Percentiles rank a stretch among this genome's conserved stretches.
Evolutionary conservation across 53 echinoderm and acorn worm species (phyloP).

Genomic region (Hippasteria phrygiana): DNA sequence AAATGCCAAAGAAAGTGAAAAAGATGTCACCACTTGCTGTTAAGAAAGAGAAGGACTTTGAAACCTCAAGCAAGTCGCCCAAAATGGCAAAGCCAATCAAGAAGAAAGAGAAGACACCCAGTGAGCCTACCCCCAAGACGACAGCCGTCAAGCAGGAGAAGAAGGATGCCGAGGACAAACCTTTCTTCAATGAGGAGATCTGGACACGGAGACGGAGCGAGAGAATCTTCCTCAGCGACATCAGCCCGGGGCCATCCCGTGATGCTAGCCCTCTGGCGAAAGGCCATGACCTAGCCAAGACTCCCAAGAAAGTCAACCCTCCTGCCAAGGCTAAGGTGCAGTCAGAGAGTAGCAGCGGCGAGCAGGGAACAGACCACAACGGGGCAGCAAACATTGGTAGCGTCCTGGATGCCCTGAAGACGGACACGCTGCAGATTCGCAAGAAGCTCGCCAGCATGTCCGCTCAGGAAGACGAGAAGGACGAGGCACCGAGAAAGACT

Average conservation of each 20-base stretch:
- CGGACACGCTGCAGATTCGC: constrained; percentile 92
- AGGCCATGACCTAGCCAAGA: constrained; percentile 48
- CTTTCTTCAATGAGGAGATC: constrained; percentile 82
- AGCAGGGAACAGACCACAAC: constrained; percentile 41
- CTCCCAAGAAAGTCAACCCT: constrained; percentile 24
- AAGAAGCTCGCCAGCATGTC: constrained; percentile 89
- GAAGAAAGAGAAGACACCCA: constrained; percentile 66
- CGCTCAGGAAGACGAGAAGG: constrained; percentile 77
- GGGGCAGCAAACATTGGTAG: constrained; percentile 80
- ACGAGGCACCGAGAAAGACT: constrained; percentile 62
- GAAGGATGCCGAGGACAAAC: constrained; percentile 27
- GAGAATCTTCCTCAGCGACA: constrained; percentile 95
- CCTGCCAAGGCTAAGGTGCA: constrained; percentile 28
- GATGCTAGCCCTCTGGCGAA: constrained; percentile 88
- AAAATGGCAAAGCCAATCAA: constrained; percentile 59
- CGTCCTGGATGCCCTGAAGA: constrained; percentile 94
- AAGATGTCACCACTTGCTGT: neutral
- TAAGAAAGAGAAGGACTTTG: constrained; percentile 72
- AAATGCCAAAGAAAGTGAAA: constrained; percentile 36
- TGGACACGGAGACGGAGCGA: constrained; percentile 94
- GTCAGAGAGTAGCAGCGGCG: constrained; percentile 31
- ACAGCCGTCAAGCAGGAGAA: constrained; percentile 2
- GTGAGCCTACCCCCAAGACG: neutral
- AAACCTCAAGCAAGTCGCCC: constrained; percentile 45
- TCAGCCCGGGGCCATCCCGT: constrained; percentile 88